These are phyloP conservation scores for Nannobrachium achirus DNA, from an alignment of 2,113 vertebrate species.

Conservation along the genomic window DNA sequence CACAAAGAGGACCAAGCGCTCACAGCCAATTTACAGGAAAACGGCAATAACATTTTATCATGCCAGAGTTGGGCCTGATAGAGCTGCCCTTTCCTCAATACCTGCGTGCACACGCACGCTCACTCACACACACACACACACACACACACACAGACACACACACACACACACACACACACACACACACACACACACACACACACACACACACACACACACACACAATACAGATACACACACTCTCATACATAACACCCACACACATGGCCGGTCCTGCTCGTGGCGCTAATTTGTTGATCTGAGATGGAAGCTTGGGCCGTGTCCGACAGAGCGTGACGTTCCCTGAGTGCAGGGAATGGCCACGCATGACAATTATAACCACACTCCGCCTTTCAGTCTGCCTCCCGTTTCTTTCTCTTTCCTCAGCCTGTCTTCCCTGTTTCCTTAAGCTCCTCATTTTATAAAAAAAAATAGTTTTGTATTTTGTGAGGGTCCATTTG, in stretches of 20 bases:
- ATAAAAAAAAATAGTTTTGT: background rate
- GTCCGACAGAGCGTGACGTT: conserved; percentile 94
- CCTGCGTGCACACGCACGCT: conserved; percentile 72
- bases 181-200: conserved; percentile 14
- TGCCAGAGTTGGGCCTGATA: conserved; percentile 93
- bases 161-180: conserved; percentile 82
- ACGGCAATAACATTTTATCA: conserved; percentile 95
- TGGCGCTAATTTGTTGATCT: conserved; percentile 87
- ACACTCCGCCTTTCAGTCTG: conserved; percentile 44
- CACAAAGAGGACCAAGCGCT: conserved; percentile 76
- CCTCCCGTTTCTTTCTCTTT: conserved; percentile 10
- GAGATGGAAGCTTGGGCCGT: conserved; percentile 93
- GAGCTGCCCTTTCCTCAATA: conserved; percentile 93
- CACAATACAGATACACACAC: conserved; percentile 85
- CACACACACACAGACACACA: conserved; percentile 15
- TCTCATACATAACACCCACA: conserved; percentile 49
- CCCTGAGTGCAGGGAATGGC: conserved; percentile 82
- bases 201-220: conserved; percentile 21
- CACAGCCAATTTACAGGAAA: conserved; percentile 95
- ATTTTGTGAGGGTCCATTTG: too few species aligned
- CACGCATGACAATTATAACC: conserved; percentile 91
- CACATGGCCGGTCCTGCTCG: conserved; percentile 29
- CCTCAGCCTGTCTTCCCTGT: conserved; percentile 28
- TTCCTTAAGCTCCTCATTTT: conserved; percentile 42
- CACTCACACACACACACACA: conserved; percentile 20